Evolutionary conservation across 2,888 invertebrate species (phyloP).

Genomic region (Drosophila borealis): DNA sequence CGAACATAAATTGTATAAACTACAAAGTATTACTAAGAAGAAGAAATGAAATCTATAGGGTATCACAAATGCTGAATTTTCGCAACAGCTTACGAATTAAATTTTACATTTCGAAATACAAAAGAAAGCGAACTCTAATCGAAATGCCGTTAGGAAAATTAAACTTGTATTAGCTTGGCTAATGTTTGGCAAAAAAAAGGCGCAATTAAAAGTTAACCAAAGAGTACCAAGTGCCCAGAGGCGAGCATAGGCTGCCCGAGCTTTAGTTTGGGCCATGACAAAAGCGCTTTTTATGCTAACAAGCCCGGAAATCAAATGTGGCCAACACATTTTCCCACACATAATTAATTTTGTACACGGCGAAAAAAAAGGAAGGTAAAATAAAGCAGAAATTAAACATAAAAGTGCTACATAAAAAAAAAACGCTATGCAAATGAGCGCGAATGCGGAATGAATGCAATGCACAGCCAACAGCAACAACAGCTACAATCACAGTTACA

Average conservation of each 20-base stretch:
- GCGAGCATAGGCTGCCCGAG: slow-evolving; percentile 10
- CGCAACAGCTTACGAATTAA: background rate
- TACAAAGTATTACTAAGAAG: too few species aligned
- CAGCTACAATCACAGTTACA: slow-evolving; percentile 21
- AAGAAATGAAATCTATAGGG: too few species aligned
- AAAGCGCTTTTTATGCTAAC: slow-evolving; percentile 33
- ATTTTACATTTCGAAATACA: slow-evolving; percentile 33
- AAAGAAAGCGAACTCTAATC: slow-evolving; percentile 56
- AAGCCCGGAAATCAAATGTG: slow-evolving; percentile 71
- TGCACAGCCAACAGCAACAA: slow-evolving; percentile 41
- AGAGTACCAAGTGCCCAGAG: background rate
- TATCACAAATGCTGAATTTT: background rate
- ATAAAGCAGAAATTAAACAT: slow-evolving; percentile 41
- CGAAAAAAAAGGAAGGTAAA: slow-evolving; percentile 25
- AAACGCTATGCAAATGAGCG: slow-evolving; percentile 76
- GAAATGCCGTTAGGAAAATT: slow-evolving; percentile 50
- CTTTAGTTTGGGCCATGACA: background rate
- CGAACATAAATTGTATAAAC: too few species aligned
- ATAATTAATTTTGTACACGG: slow-evolving; percentile 69
- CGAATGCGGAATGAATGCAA: slow-evolving; percentile 79
- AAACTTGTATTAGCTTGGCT: slow-evolving; percentile 1
- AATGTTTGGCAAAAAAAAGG: slow-evolving; percentile 2
- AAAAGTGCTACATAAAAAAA: slow-evolving; percentile 46
- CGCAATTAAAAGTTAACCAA: slow-evolving; percentile 8
- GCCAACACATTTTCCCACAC: slow-evolving; percentile 74